phyloP scores from a whole-genome alignment of 2,113 vertebrate species.

The Sisor rabdophorus region DNA sequence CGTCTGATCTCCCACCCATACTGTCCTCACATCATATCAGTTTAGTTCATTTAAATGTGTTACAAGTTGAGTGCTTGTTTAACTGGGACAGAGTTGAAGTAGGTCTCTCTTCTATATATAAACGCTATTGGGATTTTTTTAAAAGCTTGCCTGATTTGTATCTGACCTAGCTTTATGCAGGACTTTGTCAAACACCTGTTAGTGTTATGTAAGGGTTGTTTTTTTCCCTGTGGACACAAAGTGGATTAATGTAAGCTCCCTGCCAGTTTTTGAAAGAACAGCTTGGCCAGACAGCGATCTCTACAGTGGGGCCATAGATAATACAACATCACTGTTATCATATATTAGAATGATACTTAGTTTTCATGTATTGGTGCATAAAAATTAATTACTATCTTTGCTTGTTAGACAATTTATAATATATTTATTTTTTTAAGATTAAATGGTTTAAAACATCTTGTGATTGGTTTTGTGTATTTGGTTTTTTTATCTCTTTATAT shows the following conservation, averaged over 20 bases:
- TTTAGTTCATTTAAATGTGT: background rate
- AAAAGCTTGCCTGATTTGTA: constrained; percentile 25
- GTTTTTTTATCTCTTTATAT: background rate
- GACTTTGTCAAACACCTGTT: background rate
- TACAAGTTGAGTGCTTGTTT: constrained; percentile 14
- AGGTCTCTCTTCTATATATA: constrained; percentile 49
- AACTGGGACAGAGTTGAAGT: constrained; percentile 48
- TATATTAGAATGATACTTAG: background rate
- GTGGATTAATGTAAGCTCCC: background rate
- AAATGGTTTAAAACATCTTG: background rate
- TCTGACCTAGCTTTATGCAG: constrained; percentile 32
- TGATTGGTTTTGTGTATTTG: background rate
- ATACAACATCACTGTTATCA: background rate
- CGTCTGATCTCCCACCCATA: background rate
- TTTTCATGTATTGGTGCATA: background rate
- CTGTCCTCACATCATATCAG: background rate
- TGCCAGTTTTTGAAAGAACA: background rate
- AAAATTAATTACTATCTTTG: background rate
- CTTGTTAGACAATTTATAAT: background rate
- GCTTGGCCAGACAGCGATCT: background rate
- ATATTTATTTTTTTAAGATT: background rate
- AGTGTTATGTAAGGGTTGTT: background rate
- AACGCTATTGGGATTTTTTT: constrained; percentile 41
- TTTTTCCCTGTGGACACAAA: constrained; percentile 2
- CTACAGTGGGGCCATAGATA: background rate